Percentiles rank a stretch among this genome's conserved stretches.
These are phyloP conservation scores for Limnephilus rhombicus DNA, from an alignment of 2,888 invertebrate species.

Conservation along the genomic window DNA sequence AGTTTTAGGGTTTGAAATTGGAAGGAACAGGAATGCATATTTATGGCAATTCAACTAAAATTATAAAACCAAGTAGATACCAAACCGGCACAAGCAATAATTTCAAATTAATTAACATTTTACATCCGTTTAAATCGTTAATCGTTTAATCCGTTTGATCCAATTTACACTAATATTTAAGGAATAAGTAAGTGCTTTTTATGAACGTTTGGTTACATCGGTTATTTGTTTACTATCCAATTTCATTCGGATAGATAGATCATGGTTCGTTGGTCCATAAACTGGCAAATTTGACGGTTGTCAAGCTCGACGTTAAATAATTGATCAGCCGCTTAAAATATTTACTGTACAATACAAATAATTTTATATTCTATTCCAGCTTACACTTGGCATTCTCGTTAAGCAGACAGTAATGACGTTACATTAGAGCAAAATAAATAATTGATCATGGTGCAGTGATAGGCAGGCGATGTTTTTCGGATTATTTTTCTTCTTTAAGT, in stretches of 20 bases:
- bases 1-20: too few species aligned
- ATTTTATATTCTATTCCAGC: neutral
- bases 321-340: neutral
- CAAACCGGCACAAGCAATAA: too few species aligned
- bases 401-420: neutral
- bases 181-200: too few species aligned
- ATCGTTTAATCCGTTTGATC: too few species aligned
- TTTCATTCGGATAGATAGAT: neutral
- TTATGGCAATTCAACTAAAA: too few species aligned
- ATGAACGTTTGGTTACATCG: neutral
- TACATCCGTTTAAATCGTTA: too few species aligned
- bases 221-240: neutral
- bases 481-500: too few species aligned
- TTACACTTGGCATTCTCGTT: neutral
- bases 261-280: neutral
- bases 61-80: too few species aligned
- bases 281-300: neutral
- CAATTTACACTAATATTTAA: too few species aligned
- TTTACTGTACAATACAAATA: neutral
- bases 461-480: too few species aligned
- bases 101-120: too few species aligned
- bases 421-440: neutral
- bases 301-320: neutral
- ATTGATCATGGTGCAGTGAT: neutral
- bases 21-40: too few species aligned